These are phyloP conservation scores for Amiota mariae DNA, from an alignment of 2,888 invertebrate genomes.

Conservation along the genomic window DNA sequence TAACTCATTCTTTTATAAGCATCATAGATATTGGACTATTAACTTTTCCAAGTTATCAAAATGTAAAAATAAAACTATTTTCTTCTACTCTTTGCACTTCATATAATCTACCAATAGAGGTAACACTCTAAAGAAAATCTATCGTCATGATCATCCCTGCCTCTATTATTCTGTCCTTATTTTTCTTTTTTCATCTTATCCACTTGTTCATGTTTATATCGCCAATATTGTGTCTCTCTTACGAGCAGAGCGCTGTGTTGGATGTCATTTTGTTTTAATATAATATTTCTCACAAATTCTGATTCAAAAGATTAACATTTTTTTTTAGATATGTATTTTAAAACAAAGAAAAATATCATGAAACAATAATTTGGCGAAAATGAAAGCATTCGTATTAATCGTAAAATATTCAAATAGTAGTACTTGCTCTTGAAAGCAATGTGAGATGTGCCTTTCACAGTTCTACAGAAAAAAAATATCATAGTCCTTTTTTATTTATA, in stretches of 20 bases:
- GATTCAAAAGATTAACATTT: neutral
- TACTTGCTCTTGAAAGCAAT: conserved; percentile 47
- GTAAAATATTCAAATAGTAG: conserved; percentile 19
- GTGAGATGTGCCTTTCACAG: conserved; percentile 88
- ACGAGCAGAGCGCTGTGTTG: conserved; percentile 75
- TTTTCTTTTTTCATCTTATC: conserved; percentile 33
- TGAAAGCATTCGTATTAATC: conserved; percentile 37
- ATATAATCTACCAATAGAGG: conserved; percentile 45
- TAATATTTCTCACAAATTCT: conserved; percentile 33
- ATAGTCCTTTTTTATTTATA: neutral
- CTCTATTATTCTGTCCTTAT: conserved; percentile 4
- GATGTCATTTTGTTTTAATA: conserved; percentile 72
- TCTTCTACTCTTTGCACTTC: conserved; percentile 41
- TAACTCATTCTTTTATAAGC: conserved; percentile 49
- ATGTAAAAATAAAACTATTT: conserved; percentile 47
- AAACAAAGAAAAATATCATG: neutral
- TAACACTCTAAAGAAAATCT: conserved; percentile 25
- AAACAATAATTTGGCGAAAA: conserved; percentile 14
- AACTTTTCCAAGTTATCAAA: conserved; percentile 21
- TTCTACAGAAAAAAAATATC: conserved; percentile 74
- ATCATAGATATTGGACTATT: neutral
- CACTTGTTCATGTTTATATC: conserved; percentile 37
- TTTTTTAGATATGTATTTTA: neutral
- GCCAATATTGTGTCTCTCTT: conserved; percentile 73
- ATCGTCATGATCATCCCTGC: conserved; percentile 26